These are phyloP conservation scores for Labroides dimidiatus DNA, from an alignment of 2,797 vertebrate species.

Conservation along the genomic window DNA sequence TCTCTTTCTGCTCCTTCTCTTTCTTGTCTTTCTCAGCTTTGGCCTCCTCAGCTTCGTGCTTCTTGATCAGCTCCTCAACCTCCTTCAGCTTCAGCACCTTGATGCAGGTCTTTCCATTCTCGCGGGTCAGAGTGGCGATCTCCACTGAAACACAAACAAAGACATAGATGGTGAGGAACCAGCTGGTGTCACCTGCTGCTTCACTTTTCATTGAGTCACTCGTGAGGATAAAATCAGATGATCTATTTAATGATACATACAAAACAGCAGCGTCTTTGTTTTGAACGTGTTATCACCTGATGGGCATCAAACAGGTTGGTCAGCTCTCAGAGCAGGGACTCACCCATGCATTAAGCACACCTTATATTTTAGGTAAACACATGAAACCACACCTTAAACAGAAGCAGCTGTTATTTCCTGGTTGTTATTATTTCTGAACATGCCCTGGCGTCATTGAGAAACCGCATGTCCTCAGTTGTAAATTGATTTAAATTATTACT, in stretches of 20 bases:
- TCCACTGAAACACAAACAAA: conserved; percentile 85
- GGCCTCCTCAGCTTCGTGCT: conserved; percentile 93
- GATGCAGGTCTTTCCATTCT: conserved; percentile 92
- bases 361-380: not conserved
- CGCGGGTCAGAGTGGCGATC: conserved; percentile 93
- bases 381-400: not conserved
- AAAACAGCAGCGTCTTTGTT: too few relatives aligned
- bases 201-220: too few relatives aligned
- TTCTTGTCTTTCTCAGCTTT: conserved; percentile 96
- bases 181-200: not conserved
- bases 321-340: not conserved
- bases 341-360: not conserved
- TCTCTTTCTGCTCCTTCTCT: conserved; percentile 95
- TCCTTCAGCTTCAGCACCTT: conserved; percentile 95
- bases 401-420: not conserved
- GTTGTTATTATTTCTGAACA: not conserved
- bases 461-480: not conserved
- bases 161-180: not conserved
- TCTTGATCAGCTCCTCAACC: conserved; percentile 93
- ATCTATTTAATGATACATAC: too few relatives aligned
- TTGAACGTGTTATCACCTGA: too few relatives aligned
- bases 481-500: too few relatives aligned
- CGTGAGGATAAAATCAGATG: too few relatives aligned
- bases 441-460: not conserved
- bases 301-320: not conserved